Conservation (phyloP, 2,888 invertebrate species). For the Netelia fuscicornis region DNA sequence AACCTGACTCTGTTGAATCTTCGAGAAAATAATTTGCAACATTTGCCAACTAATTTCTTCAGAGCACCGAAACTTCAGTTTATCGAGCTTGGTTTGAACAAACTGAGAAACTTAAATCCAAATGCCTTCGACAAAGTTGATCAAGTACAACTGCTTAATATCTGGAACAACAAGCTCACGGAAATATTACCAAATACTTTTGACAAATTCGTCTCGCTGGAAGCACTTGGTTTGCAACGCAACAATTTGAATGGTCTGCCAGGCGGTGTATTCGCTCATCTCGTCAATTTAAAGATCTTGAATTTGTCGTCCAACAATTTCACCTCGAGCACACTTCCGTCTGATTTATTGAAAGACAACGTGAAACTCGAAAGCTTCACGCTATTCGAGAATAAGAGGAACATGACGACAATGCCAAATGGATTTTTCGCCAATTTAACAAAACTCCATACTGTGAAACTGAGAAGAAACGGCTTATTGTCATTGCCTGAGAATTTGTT, state of each 20-base stretch:
- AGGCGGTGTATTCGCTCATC: constrained; percentile 87
- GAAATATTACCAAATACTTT: constrained; percentile 88
- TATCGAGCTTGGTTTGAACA: constrained; percentile 88
- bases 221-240: constrained; percentile 89
- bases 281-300: constrained; percentile 88
- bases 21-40: constrained; percentile 59
- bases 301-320: constrained; percentile 90
- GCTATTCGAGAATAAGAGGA: constrained; percentile 79
- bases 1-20: constrained; percentile 89
- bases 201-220: constrained; percentile 87
- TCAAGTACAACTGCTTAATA: constrained; percentile 87
- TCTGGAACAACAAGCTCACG: constrained; percentile 90
- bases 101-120: constrained; percentile 87
- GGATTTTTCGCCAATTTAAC: constrained; percentile 88
- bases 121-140: constrained; percentile 87
- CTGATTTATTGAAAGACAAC: constrained; percentile 87
- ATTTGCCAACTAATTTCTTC: constrained; percentile 75
- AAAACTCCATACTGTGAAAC: constrained; percentile 86
- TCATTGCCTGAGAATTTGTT: constrained; percentile 88
- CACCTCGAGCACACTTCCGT: constrained; percentile 86
- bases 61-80: constrained; percentile 84
- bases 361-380: constrained; percentile 85
- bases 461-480: constrained; percentile 87
- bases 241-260: constrained; percentile 89
- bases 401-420: constrained; percentile 87